phyloP scores from a whole-genome alignment of 2,888 invertebrate species.

The Drosophila affinis region DNA sequence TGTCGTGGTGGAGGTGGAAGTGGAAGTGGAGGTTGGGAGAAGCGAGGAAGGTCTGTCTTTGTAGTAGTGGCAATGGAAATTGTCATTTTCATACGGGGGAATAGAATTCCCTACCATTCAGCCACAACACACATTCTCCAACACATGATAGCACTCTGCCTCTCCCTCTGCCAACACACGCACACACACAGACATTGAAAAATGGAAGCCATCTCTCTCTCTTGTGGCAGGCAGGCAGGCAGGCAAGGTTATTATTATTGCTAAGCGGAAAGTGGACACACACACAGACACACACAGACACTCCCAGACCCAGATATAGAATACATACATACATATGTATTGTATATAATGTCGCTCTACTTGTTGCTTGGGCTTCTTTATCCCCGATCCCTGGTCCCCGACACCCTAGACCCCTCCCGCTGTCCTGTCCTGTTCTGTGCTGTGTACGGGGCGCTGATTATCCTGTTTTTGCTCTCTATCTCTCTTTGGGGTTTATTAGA shows the following conservation, averaged over 20 bases:
- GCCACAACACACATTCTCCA: slow-evolving; percentile 2
- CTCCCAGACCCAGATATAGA: slow-evolving; percentile 8
- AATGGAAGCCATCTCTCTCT: slow-evolving; percentile 58
- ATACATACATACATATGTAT: slow-evolving; percentile 2
- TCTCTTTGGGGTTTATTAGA: slow-evolving; percentile 68
- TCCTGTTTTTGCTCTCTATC: slow-evolving; percentile 61
- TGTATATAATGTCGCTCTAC: slow-evolving; percentile 34
- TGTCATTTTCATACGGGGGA: slow-evolving; percentile 71
- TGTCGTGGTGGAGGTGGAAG: slow-evolving; percentile 13
- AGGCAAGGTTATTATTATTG: slow-evolving; percentile 78
- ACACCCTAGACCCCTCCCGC: too few relatives aligned
- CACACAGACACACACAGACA: slow-evolving; percentile 23
- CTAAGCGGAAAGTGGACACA: slow-evolving; percentile 67
- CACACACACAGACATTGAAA: slow-evolving; percentile 55
- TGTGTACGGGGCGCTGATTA: slow-evolving; percentile 63
- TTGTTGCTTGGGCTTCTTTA: slow-evolving; percentile 58
- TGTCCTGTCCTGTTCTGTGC: background rate
- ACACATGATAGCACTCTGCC: background rate
- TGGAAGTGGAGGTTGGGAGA: too few relatives aligned
- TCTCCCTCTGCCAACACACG: slow-evolving; percentile 15
- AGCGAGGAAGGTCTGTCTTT: slow-evolving; percentile 6
- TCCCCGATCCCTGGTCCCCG: background rate
- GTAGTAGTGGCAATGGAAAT: slow-evolving; percentile 69
- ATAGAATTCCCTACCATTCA: slow-evolving; percentile 13
- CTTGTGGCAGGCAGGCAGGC: slow-evolving; percentile 29